A percentile compares a stretch with the other conserved stretches of the same genome.
These are phyloP conservation scores for Drosophila mercatorum DNA, from an alignment of 2,888 invertebrate species.

Conservation along the genomic window DNA sequence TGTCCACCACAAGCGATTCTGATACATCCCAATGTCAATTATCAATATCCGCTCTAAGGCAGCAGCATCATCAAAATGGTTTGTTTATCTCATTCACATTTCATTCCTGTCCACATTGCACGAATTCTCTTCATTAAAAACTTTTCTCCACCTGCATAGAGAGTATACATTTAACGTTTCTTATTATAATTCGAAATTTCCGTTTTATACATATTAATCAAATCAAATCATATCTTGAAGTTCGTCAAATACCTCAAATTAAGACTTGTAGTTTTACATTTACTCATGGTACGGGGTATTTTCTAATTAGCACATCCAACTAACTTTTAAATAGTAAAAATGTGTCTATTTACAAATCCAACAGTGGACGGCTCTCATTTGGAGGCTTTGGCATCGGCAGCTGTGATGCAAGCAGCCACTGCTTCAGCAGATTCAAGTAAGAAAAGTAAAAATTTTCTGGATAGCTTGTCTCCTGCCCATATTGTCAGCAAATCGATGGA, in stretches of 20 bases:
- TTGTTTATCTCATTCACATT: conserved; percentile 8
- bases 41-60: conserved; percentile 6
- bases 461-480: conserved; percentile 13
- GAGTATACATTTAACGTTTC: not conserved
- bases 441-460: conserved; percentile 22
- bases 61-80: conserved; percentile 57
- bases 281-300: not conserved
- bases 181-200: not conserved
- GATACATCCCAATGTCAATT: conserved; percentile 14
- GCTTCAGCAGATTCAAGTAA: conserved; percentile 44
- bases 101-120: not conserved
- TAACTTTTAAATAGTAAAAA: not conserved
- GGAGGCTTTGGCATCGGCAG: conserved; percentile 83
- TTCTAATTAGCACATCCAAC: not conserved
- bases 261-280: not conserved
- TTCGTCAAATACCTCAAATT: not conserved
- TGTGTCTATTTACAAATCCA: not conserved
- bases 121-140: not conserved
- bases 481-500: conserved; percentile 29
- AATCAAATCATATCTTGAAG: not conserved
- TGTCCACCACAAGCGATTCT: conserved; percentile 35
- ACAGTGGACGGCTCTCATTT: conserved; percentile 77
- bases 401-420: conserved; percentile 80
- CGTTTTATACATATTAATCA: not conserved
- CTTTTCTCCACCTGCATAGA: not conserved